phyloP scores from a whole-genome alignment of 1,140 invertebrate genomes.

The Drosophila bipectinata region DNA sequence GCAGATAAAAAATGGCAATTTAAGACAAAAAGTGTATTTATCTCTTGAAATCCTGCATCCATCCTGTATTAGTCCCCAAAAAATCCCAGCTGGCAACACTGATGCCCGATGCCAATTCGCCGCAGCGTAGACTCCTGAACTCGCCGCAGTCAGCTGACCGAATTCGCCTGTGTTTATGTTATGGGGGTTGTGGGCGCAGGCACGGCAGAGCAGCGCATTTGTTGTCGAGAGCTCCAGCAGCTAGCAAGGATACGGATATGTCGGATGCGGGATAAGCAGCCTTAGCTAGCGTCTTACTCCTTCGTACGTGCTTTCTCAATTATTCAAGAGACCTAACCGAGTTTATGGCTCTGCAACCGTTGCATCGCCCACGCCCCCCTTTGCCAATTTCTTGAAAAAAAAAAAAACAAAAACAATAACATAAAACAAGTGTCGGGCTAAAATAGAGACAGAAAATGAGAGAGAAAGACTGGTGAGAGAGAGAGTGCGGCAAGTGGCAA shows the following conservation, averaged over 20 bases:
- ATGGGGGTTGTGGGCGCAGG: constrained; percentile 4
- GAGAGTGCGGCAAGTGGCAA: constrained; percentile 42
- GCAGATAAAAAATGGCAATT: too few relatives aligned
- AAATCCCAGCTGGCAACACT: constrained; percentile 14
- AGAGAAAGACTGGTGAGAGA: constrained; percentile 3
- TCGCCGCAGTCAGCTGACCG: constrained; percentile 36
- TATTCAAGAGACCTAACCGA: constrained; percentile 55
- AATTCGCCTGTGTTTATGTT: constrained; percentile 53
- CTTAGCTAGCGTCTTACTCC: constrained; percentile 7
- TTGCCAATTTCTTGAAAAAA: constrained; percentile 14
- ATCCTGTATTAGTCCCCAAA: background rate
- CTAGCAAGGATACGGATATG: constrained; percentile 63
- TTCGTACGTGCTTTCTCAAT: constrained; percentile 50
- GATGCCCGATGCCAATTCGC: constrained; percentile 9
- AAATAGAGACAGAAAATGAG: background rate
- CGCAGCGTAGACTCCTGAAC: constrained; percentile 6
- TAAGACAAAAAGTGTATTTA: too few relatives aligned
- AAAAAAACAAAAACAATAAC: constrained; percentile 49
- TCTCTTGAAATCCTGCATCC: too few relatives aligned
- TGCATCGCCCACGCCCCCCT: background rate
- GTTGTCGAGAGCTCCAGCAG: constrained; percentile 37
- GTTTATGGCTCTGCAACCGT: constrained; percentile 58
- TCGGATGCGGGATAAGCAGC: constrained; percentile 44
- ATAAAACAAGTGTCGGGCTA: constrained; percentile 42
- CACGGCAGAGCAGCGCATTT: constrained; percentile 34